Conservation (phyloP, 2,888 invertebrate species). For the Nomada lathburiana region DNA sequence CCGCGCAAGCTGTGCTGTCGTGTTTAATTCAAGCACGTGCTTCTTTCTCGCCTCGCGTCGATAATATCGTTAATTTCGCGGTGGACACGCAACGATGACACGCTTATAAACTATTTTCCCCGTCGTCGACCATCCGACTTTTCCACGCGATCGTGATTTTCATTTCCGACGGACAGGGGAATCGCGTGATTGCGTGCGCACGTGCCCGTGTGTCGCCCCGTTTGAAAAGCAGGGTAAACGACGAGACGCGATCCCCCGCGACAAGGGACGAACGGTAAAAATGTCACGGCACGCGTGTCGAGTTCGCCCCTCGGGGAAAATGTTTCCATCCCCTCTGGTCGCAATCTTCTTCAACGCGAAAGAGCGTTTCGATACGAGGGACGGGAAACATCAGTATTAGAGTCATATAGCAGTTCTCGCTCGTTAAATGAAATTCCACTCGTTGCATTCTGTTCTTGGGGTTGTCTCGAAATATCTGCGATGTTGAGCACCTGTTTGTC, state of each 20-base stretch:
- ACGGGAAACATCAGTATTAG: slow-evolving; percentile 67
- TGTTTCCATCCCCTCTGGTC: slow-evolving; percentile 32
- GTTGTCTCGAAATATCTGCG: background rate
- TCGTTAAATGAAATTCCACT: slow-evolving; percentile 31
- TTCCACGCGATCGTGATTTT: slow-evolving; percentile 71
- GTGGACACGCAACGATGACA: slow-evolving; percentile 50
- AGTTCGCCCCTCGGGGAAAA: slow-evolving; percentile 58
- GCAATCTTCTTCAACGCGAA: slow-evolving; percentile 24
- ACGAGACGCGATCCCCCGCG: slow-evolving; percentile 39
- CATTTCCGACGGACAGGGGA: slow-evolving; percentile 70
- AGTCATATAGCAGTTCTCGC: slow-evolving; percentile 61
- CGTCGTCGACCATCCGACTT: slow-evolving; percentile 36
- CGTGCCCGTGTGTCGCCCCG: slow-evolving; percentile 41
- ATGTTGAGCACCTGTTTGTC: background rate
- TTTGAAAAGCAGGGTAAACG: slow-evolving; percentile 48
- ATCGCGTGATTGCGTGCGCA: slow-evolving; percentile 76
- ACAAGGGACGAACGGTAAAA: slow-evolving; percentile 55
- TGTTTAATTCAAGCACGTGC: slow-evolving; percentile 10
- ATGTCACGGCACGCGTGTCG: slow-evolving; percentile 57
- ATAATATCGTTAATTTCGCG: slow-evolving; percentile 45
- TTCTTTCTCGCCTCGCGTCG: slow-evolving; percentile 38
- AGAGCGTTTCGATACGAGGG: slow-evolving; percentile 43
- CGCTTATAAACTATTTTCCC: slow-evolving; percentile 41
- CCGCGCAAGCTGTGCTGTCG: background rate
- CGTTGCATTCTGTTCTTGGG: background rate